Base-by-base conservation (phyloP, 2,888 invertebrate genomes). In the Heliconius sara region DNA sequence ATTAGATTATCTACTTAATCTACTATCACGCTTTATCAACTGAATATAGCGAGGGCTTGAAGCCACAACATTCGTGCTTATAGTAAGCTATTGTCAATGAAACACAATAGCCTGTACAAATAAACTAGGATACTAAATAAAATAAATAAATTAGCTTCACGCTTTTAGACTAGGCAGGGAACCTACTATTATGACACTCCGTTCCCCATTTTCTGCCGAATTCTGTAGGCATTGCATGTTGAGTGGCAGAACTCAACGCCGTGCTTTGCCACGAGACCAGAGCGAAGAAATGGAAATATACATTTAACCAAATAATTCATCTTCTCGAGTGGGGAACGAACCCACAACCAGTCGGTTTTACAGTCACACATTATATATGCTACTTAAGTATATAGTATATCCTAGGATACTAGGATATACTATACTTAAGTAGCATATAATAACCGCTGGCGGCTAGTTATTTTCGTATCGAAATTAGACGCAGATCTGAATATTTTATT, bases 401-500 rank as follows among this genome's bases (percentile, higher is more conserved):
- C n/a, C 30, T 30, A 30, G 30, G 30, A 30, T 39, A 39, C 10
- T 39, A 39, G 39, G 39, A 1, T 39, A 10, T 39, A 10, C 39
- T 39, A 39, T 39, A 39, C 39, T 39, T 39, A 10, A 39, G 10
- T 9, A 74, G 34, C 12, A 63, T 34, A 60, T 74, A 63, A 74
- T 74, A 74, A 63, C 34, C 16, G 9, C 13, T 39, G 39, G 60
- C 0, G 43, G 43, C 13, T 43, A 13, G 52, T 9, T 72, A 72
- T 65, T 65, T 16, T 75, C 39, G 25, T 75, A 75, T 43, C 74
- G 39, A 43, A 63, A 5, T 63, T 65, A 65, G 74, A 25, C 43
- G 43, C 19, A 19, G 25, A 27, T 75, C 73, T 75, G 75, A 75
- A 75, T 75, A 27, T 75, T 75, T 75, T 75, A 75, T 75, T 13